Evolutionary conservation across 2,113 vertebrate species (phyloP).

Genomic region (Pteropus alecto): DNA sequence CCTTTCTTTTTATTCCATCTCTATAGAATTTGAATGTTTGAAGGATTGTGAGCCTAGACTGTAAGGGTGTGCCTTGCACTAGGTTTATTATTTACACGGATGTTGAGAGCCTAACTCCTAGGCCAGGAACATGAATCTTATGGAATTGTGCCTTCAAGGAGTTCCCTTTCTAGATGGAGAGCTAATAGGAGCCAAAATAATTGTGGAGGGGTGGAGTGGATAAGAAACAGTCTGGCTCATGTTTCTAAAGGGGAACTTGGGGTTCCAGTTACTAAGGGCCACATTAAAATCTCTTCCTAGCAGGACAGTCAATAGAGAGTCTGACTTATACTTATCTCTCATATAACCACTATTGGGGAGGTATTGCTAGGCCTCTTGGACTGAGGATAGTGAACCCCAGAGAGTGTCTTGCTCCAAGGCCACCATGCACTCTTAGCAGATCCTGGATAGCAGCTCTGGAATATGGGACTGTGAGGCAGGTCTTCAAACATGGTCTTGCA

Average conservation of each 20-base stretch:
- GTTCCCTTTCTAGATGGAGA: neutral
- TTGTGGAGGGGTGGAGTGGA: neutral
- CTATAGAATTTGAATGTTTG: neutral
- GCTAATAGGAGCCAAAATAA: neutral
- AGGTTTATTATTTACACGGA: constrained; percentile 32
- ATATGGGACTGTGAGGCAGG: neutral
- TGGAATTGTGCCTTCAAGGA: neutral
- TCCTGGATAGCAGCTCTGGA: constrained; percentile 3
- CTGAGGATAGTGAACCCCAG: neutral
- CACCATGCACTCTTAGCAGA: neutral
- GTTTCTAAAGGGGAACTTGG: neutral
- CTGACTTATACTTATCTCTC: neutral
- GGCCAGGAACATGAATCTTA: neutral
- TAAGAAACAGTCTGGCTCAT: neutral
- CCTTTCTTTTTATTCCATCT: neutral
- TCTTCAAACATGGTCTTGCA: neutral
- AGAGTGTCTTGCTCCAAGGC: neutral
- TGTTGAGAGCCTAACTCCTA: neutral
- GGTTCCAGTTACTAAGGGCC: neutral
- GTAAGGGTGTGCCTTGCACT: neutral
- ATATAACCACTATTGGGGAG: neutral
- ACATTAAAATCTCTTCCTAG: constrained; percentile 5
- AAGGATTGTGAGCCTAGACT: neutral
- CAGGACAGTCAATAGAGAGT: neutral
- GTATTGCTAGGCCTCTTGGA: neutral